Evolutionary conservation across 1,140 invertebrate genomes (phyloP).

Genomic region (Saccostrea echinata): DNA sequence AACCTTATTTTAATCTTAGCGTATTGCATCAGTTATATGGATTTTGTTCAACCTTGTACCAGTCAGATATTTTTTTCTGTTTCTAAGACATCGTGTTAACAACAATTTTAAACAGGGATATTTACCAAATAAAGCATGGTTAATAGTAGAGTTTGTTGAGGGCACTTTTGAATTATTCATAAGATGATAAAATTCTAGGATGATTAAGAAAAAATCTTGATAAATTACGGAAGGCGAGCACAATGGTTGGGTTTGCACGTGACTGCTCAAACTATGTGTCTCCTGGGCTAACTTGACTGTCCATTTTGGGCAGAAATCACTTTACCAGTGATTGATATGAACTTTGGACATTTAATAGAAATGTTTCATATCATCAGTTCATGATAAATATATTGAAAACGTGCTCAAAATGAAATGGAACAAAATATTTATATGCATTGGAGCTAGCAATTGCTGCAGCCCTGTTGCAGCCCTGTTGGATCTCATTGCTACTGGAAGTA

Average conservation of each 20-base stretch:
- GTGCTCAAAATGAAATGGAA: neutral
- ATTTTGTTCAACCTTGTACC: no score
- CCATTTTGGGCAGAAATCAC: neutral
- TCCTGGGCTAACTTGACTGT: neutral
- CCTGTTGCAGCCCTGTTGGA: neutral
- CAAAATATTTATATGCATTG: neutral
- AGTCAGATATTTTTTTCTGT: no score
- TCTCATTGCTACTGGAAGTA: slow-evolving; percentile 10
- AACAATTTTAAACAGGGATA: no score
- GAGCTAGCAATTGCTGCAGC: neutral
- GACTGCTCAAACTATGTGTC: neutral
- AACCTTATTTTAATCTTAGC: no score
- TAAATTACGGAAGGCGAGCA: neutral
- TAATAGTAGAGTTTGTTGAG: neutral
- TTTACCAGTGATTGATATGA: neutral
- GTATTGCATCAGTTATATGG: no score
- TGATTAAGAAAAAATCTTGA: neutral
- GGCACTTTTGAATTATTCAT: slow-evolving; percentile 15
- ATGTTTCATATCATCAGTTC: neutral
- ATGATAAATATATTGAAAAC: neutral
- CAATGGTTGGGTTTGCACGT: neutral
- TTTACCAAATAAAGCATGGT: neutral
- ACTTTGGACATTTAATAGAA: neutral
- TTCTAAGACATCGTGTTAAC: no score
- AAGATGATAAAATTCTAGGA: neutral